phyloP scores from a whole-genome alignment of 2,113 vertebrate genomes.

The crab-eating macaque (Macaca fascicularis) region T2T-MFA8v1.1 NC_088375.1:190049001-190049500 shows the following conservation, averaged over 20 bases:
- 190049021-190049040: background rate
- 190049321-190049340: background rate
- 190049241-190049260: conserved; percentile 18
- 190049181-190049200: background rate
- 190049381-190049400: too few relatives aligned
- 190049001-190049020: background rate
- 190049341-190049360: conserved; percentile 22
- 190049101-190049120: background rate
- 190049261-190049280: background rate
- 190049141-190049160: background rate
- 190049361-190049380: background rate
- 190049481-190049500: too few relatives aligned
- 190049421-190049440: too few relatives aligned
- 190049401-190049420: too few relatives aligned
- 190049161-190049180: background rate
- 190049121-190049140: background rate
- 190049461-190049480: too few relatives aligned
- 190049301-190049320: background rate
- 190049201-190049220: background rate
- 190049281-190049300: background rate
- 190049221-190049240: conserved; percentile 20
- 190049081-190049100: background rate
- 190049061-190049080: background rate
- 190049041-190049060: background rate
- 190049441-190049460: too few relatives aligned